A percentile compares a stretch with the other conserved stretches of the same genome.
Conservation (phyloP, 2,113 vertebrate species). For the Mustelus asterias region DNA sequence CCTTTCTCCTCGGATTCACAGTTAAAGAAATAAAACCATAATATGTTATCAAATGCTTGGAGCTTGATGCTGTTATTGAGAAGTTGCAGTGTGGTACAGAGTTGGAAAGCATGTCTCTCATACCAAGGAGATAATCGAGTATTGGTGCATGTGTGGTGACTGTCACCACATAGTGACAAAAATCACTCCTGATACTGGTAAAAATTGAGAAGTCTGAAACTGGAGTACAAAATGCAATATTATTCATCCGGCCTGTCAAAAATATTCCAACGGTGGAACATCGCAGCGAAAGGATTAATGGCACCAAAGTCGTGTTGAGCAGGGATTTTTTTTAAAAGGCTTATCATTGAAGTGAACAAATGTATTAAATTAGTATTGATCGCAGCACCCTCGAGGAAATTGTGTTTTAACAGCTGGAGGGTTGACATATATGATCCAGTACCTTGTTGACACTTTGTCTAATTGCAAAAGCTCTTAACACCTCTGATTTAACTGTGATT, state of each 20-base stretch:
- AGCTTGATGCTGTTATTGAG: not conserved
- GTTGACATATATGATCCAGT: not conserved
- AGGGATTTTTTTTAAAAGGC: not conserved
- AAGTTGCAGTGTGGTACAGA: not conserved
- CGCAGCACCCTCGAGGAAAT: not conserved
- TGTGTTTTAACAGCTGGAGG: not conserved
- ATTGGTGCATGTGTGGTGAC: not conserved
- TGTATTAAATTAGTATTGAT: not conserved
- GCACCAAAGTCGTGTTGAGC: not conserved
- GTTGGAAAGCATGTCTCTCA: not conserved
- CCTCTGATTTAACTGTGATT: not conserved
- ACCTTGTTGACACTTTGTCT: not conserved
- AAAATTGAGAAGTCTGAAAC: not conserved
- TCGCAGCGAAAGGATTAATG: not conserved
- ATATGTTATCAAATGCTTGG: not conserved
- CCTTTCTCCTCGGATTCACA: not conserved
- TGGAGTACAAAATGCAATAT: not conserved
- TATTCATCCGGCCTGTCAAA: not conserved
- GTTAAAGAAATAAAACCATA: not conserved
- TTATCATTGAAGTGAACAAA: conserved; percentile 14
- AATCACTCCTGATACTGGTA: not conserved
- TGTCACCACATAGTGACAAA: not conserved
- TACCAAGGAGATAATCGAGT: not conserved
- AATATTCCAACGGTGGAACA: too few species aligned
- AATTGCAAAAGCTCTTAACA: conserved; percentile 6